Evolutionary conservation across 2,888 invertebrate genomes (phyloP), one percentile per base, ranked within the genome.

Genomic region (Venusia cambrica): DNA sequence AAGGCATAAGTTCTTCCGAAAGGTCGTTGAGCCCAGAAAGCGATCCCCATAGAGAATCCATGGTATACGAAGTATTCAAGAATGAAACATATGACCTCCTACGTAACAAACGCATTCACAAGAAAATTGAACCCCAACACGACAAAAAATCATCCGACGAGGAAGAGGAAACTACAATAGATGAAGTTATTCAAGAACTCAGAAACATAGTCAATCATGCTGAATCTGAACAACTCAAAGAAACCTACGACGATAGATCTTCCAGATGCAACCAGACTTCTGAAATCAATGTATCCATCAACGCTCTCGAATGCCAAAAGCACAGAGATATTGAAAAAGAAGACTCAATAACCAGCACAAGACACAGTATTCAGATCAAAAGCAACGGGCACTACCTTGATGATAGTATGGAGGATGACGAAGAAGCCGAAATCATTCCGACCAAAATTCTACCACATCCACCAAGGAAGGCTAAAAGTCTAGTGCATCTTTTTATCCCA

Each of bases 1-100:
- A 95, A 87, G 95, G 95, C 3, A 96, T 96, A 50, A 95, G 94
- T 59, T 95, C 95, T 4, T 95, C 95, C 0, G 95, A 95, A 65
- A 87, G 92, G 50, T 94, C 94, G 18, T 80, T 93, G 20, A 93
- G 93, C 41, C 94, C 94, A 0, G 93, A 93, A 62, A 90, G 90
- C 14, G 90, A 90, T 44, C 74, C 84, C 1, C 90, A 90, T 64
- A 75, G 89, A 44, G 90, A 90, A 45, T 84, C 90, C 0, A 81
- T 89, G 67, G 87, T 90, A 1, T 91, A 90, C 56, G 90, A 91
- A 70, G 83, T 90, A 24, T 91, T 89, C 54, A 88, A 90, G 59
- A 89, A 89, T 47, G 89, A 89, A 76, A 89, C 88, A 1, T 88
- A 78, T 59, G 85, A 87, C 25, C 67, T 83, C 38, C 73, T 85